Evolutionary conservation across 1,140 invertebrate species (phyloP).

Genomic region (Vollenhovia emeryi): DNA sequence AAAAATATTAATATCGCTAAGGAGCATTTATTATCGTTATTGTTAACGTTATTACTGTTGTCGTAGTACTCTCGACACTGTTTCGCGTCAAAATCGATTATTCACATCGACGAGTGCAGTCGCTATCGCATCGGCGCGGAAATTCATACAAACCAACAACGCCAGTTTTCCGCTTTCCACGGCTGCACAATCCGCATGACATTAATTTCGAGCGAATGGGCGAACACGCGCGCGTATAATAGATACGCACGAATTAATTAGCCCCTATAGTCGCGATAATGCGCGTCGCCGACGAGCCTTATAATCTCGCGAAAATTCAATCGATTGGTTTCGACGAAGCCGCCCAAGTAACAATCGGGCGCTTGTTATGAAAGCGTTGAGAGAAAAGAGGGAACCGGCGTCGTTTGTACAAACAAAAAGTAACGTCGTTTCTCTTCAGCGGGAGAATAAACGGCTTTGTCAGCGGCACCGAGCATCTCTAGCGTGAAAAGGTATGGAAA

Average conservation of each 20-base stretch:
- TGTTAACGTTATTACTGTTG: not conserved
- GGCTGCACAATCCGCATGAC: conserved; percentile 20
- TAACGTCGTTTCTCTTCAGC: conserved; percentile 17
- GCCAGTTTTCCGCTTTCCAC: conserved; percentile 35
- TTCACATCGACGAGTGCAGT: conserved; percentile 19
- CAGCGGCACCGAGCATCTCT: not conserved
- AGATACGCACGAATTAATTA: conserved; percentile 55
- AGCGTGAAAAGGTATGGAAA: not conserved
- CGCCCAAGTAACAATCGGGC: not conserved
- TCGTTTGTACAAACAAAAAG: not conserved
- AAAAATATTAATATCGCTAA: not conserved
- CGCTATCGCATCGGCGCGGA: conserved; percentile 2
- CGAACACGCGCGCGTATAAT: not conserved
- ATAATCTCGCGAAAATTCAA: conserved; percentile 42
- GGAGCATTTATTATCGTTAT: not conserved
- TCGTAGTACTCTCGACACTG: not conserved
- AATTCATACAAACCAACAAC: conserved; percentile 40
- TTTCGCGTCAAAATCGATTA: conserved; percentile 16
- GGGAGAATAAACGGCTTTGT: not conserved
- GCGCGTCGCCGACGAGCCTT: not conserved
- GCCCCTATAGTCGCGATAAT: conserved; percentile 41
- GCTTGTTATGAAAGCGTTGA: not conserved
- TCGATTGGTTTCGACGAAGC: not conserved
- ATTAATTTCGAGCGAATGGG: conserved; percentile 38
- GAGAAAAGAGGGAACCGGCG: not conserved